Conservation (phyloP, 2,113 vertebrate genomes). For the Alces alces region DNA sequence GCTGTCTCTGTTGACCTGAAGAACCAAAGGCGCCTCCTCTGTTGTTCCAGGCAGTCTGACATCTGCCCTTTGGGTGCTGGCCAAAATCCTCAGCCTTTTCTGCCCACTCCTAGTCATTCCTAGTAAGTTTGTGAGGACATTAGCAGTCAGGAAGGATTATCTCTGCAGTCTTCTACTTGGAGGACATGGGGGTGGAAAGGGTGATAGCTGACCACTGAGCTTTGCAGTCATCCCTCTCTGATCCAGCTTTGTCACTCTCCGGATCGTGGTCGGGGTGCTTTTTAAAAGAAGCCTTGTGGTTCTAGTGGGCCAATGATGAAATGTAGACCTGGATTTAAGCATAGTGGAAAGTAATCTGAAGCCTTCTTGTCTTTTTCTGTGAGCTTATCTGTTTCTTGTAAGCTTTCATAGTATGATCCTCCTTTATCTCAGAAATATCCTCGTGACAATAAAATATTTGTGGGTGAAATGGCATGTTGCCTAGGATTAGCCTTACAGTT, state of each 20-base stretch:
- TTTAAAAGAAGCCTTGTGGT: background rate
- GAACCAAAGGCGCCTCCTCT: background rate
- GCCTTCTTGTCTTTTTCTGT: background rate
- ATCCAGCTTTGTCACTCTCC: background rate
- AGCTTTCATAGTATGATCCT: background rate
- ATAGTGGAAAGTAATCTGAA: background rate
- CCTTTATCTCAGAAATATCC: background rate
- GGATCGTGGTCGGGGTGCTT: background rate
- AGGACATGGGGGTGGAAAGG: background rate
- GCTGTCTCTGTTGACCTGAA: background rate
- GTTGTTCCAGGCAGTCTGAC: background rate
- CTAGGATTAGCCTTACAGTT: background rate
- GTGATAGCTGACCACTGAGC: background rate
- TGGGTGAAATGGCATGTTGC: background rate
- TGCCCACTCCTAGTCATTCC: background rate
- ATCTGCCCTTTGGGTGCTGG: background rate
- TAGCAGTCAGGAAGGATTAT: background rate
- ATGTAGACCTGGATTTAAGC: background rate
- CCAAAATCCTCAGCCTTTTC: background rate
- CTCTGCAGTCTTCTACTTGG: background rate
- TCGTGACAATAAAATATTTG: constrained; percentile 11
- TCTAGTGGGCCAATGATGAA: background rate
- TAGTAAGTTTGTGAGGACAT: background rate
- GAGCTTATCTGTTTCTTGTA: background rate
- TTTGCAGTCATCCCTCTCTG: background rate